Evolutionary conservation across 2,888 invertebrate genomes (phyloP).

Genomic region (Ryuthela nishihirai): DNA sequence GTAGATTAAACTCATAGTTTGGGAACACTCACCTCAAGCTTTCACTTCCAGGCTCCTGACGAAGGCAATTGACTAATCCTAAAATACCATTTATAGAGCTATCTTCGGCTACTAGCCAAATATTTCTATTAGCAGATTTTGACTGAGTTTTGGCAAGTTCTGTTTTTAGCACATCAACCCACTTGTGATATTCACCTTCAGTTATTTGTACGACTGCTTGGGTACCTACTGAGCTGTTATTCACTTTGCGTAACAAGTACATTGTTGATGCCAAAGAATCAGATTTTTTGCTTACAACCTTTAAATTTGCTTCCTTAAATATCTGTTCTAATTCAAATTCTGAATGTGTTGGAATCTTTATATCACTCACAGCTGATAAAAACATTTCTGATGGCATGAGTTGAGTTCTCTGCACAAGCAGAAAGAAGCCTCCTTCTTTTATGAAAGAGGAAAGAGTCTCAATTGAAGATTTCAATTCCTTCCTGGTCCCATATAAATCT

Average conservation of each 20-base stretch:
- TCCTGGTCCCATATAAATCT: slow-evolving; percentile 26
- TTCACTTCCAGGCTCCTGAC: slow-evolving; percentile 77
- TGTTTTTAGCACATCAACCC: slow-evolving; percentile 77
- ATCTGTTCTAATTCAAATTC: slow-evolving; percentile 35
- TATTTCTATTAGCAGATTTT: slow-evolving; percentile 54
- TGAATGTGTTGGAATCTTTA: slow-evolving; percentile 10
- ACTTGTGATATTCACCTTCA: slow-evolving; percentile 50
- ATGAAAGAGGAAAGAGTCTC: slow-evolving; percentile 55
- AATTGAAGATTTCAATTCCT: slow-evolving; percentile 30
- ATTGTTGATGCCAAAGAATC: slow-evolving; percentile 57
- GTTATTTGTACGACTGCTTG: slow-evolving; percentile 36
- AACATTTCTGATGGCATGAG: slow-evolving; percentile 42
- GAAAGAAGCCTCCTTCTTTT: slow-evolving; percentile 65
- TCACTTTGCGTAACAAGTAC: slow-evolving; percentile 62
- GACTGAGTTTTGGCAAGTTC: slow-evolving; percentile 63
- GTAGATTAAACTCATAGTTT: background rate
- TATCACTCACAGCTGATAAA: slow-evolving; percentile 37
- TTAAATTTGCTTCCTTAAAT: slow-evolving; percentile 34
- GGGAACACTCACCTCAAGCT: slow-evolving; percentile 60
- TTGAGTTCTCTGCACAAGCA: slow-evolving; percentile 50
- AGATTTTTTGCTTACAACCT: slow-evolving; percentile 55
- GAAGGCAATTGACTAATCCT: slow-evolving; percentile 86
- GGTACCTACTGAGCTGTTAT: background rate
- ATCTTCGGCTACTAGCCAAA: slow-evolving; percentile 64
- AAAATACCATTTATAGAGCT: slow-evolving; percentile 70